phyloP scores from a whole-genome alignment of 2,113 vertebrate species.

The Oreotragus oreotragus region DNA sequence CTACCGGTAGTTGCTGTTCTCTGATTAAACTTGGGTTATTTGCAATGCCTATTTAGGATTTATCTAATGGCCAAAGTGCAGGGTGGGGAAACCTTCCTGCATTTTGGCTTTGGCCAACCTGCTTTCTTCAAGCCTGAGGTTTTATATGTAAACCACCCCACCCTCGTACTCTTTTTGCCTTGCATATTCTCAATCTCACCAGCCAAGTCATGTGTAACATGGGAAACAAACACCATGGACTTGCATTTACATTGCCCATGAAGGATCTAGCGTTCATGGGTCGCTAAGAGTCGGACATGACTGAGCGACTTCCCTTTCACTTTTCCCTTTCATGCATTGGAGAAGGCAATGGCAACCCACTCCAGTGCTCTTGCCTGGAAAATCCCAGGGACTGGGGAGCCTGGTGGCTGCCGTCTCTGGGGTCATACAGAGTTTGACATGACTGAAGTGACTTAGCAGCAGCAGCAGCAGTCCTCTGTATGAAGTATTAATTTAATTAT shows the following conservation, averaged over 20 bases:
- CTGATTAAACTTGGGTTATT: neutral
- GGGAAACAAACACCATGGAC: neutral
- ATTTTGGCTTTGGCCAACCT: neutral
- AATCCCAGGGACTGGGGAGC: fast-evolving
- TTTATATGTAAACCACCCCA: neutral
- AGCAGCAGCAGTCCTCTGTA: neutral
- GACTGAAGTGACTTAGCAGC: neutral
- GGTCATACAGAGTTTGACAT: fast-evolving
- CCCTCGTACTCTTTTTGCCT: neutral
- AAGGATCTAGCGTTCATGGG: neutral
- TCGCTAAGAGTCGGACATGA: fast-evolving
- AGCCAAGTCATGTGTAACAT: neutral
- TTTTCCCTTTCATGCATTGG: too few species aligned
- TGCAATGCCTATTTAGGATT: neutral
- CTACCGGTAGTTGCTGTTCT: neutral
- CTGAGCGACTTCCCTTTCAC: too few species aligned
- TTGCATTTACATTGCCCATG: neutral
- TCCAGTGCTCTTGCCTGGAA: too few species aligned
- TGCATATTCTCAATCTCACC: neutral
- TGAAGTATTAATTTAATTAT: neutral
- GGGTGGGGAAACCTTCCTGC: neutral
- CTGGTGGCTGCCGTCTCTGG: too few species aligned
- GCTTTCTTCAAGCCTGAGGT: neutral
- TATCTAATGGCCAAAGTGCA: neutral
- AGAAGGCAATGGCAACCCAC: too few species aligned